phyloP scores from a whole-genome alignment of 1,140 invertebrate species.

The Drosophila persimilis region DNA sequence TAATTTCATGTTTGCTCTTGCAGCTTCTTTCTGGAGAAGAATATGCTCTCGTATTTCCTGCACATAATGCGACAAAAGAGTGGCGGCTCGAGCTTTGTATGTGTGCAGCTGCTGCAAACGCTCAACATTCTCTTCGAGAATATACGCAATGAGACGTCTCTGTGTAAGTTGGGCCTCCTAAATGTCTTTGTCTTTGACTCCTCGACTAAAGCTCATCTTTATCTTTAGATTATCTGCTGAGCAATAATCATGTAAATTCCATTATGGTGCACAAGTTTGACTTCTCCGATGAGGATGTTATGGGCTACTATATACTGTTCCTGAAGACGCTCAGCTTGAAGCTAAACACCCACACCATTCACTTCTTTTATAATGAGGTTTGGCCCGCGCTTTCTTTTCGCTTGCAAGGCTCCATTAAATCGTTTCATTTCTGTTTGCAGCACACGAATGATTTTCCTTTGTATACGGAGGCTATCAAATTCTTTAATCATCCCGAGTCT shows the following conservation, averaged over 20 bases:
- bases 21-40: conserved; percentile 99
- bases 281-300: conserved; percentile 99
- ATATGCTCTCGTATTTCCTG: conserved; percentile 99
- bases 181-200: too few relatives aligned
- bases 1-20: conserved; percentile 68
- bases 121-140: conserved; percentile 99
- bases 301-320: conserved; percentile 99
- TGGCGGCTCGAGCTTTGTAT: conserved; percentile 95
- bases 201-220: neutral
- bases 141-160: conserved; percentile 98
- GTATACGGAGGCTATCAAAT: conserved; percentile 99
- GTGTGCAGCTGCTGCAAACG: conserved; percentile 98
- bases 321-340: conserved; percentile 99
- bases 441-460: conserved; percentile 99
- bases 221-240: conserved; percentile 97
- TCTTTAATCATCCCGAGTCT: conserved; percentile 99
- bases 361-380: conserved; percentile 99
- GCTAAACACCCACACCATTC: conserved; percentile 99
- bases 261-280: conserved; percentile 99
- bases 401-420: neutral
- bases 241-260: conserved; percentile 99
- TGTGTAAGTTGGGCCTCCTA: conserved; percentile 90
- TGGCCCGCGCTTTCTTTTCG: neutral
- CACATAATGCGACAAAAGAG: conserved; percentile 99
- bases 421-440: conserved; percentile 85